Evolutionary conservation across 2,888 invertebrate genomes (phyloP).

Genomic region (Leptinotarsa tumamoca): DNA sequence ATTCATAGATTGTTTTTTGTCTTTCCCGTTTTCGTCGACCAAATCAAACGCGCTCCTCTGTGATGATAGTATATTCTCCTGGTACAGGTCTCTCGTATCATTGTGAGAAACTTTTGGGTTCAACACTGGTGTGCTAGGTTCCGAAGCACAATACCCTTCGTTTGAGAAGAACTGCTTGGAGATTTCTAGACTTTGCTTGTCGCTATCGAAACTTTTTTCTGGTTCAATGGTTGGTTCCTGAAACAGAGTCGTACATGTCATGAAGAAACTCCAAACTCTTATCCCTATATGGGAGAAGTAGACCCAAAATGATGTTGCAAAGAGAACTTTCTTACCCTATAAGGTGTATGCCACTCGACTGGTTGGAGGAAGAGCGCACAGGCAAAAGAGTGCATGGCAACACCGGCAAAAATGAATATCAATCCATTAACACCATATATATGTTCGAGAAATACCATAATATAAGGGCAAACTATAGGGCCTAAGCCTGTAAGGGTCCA

Average conservation of each 20-base stretch:
- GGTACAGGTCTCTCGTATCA: not conserved
- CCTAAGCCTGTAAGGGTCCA: constrained; percentile 81
- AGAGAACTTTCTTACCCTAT: constrained; percentile 52
- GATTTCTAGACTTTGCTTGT: not conserved
- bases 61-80: not conserved
- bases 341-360: constrained; percentile 78
- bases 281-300: too few relatives aligned
- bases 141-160: constrained; percentile 25
- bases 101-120: not conserved
- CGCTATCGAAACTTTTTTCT: not conserved
- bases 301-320: too few relatives aligned
- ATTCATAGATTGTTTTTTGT: constrained; percentile 14
- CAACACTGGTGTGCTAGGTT: not conserved
- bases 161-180: constrained; percentile 18
- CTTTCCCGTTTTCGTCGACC: constrained; percentile 4
- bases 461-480: constrained; percentile 78
- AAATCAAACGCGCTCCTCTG: not conserved
- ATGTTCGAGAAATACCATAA: constrained; percentile 75
- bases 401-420: constrained; percentile 74
- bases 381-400: constrained; percentile 76
- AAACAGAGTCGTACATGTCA: not conserved
- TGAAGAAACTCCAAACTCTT: too few relatives aligned
- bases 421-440: constrained; percentile 76
- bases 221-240: not conserved
- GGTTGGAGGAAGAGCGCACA: constrained; percentile 79